A percentile compares a stretch with the other conserved stretches of the same genome.
Evolutionary conservation across 2,797 vertebrate genomes (phyloP).

Genomic region (Myotis daubentonii): DNA sequence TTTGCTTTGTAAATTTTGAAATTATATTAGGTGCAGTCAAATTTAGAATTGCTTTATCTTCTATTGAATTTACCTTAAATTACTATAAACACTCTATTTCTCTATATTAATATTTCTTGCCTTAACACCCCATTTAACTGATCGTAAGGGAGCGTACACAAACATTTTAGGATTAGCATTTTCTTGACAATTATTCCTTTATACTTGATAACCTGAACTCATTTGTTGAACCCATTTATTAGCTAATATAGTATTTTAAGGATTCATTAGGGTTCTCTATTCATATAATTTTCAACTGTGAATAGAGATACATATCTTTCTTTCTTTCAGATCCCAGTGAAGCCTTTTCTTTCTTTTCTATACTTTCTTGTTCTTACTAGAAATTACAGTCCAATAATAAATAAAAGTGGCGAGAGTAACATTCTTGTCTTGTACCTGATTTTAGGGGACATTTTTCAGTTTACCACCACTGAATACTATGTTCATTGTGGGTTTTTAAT

Average conservation of each 20-base stretch:
- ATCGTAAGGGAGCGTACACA: background rate
- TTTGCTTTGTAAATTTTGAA: background rate
- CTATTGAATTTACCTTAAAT: background rate
- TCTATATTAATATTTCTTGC: background rate
- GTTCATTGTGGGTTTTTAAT: background rate
- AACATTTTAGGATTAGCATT: background rate
- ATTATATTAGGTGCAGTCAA: background rate
- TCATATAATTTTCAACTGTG: background rate
- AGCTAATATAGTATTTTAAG: background rate
- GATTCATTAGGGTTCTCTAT: background rate
- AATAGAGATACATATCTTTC: background rate
- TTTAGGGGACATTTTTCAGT: background rate
- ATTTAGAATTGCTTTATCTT: background rate
- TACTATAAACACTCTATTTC: background rate
- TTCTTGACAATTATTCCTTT: background rate
- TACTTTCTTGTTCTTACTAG: background rate
- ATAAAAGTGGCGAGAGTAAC: background rate
- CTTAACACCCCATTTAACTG: background rate
- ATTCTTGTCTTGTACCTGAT: background rate
- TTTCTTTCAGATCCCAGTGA: background rate
- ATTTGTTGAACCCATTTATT: background rate
- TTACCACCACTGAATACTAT: background rate
- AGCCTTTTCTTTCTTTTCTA: background rate
- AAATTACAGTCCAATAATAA: background rate
- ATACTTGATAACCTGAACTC: background rate